Conservation (phyloP, 2,113 vertebrate species). For the Sinocyclocheilus anshuiensis region DNA sequence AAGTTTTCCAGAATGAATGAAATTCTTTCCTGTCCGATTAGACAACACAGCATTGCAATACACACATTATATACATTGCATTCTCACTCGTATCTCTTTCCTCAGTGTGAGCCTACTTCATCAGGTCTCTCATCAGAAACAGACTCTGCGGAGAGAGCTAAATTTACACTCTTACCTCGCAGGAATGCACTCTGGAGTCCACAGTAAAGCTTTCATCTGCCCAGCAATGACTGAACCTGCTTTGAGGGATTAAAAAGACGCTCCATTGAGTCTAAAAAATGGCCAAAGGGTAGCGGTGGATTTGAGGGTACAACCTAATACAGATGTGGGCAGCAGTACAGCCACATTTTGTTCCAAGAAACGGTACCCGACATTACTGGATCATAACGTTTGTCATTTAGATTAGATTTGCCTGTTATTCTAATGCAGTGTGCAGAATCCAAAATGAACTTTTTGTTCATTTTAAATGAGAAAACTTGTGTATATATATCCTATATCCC, state of each 20-base stretch:
- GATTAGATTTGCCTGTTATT: constrained; percentile 44
- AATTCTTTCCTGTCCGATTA: constrained; percentile 48
- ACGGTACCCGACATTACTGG: not conserved
- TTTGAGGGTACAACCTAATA: constrained; percentile 23
- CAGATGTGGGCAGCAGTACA: constrained; percentile 24
- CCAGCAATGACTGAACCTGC: constrained; percentile 49
- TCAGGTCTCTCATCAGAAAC: constrained; percentile 65
- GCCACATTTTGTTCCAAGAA: not conserved
- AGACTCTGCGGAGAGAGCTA: constrained; percentile 67
- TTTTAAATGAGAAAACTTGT: not conserved
- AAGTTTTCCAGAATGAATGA: constrained; percentile 31
- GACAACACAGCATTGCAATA: not conserved
- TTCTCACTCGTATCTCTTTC: constrained; percentile 21
- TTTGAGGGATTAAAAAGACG: constrained; percentile 29
- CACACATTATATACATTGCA: not conserved
- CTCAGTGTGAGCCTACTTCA: constrained; percentile 42
- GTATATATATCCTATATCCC: not conserved
- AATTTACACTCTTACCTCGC: constrained; percentile 74
- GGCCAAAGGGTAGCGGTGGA: not conserved
- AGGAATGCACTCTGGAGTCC: constrained; percentile 70
- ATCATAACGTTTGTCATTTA: not conserved
- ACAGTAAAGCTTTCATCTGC: constrained; percentile 63
- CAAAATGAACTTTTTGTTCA: too few relatives aligned
- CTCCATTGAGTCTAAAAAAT: not conserved
- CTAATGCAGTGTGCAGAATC: constrained; percentile 66